Conservation (phyloP, 2,797 vertebrate species). For the Pempheris klunzingeri region DNA sequence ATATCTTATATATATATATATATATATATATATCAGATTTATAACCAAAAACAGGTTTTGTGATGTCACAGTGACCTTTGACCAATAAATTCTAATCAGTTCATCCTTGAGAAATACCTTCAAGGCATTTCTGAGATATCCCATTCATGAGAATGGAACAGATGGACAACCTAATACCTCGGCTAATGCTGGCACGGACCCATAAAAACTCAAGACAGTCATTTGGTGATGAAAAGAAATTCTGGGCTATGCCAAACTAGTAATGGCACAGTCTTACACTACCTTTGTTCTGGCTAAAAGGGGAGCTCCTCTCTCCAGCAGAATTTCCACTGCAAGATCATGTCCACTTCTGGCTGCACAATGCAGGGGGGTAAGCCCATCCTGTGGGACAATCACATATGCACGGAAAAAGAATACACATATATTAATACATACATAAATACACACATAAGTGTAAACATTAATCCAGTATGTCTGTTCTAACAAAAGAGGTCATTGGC, state of each 20-base stretch:
- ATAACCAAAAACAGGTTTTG: no score
- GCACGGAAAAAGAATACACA: slow-evolving; percentile 15
- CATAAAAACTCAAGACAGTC: background rate
- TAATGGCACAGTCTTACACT: background rate
- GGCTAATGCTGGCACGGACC: no score
- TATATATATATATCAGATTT: no score
- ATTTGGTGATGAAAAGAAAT: background rate
- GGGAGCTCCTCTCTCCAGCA: slow-evolving; percentile 93
- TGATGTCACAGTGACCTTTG: no score
- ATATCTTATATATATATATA: no score
- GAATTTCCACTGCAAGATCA: slow-evolving; percentile 91
- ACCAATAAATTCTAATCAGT: no score
- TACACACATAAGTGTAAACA: background rate
- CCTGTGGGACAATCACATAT: slow-evolving; percentile 81
- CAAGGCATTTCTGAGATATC: no score
- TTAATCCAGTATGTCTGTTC: slow-evolving; percentile 2
- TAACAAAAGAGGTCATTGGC: background rate
- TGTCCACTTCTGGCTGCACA: slow-evolving; percentile 97
- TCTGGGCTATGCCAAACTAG: background rate
- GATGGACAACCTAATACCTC: no score
- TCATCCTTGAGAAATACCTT: no score
- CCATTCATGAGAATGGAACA: no score
- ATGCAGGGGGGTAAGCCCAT: slow-evolving; percentile 95
- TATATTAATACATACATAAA: background rate
- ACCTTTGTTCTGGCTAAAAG: slow-evolving; percentile 97